These are phyloP conservation scores for Lepidurus couesii DNA, from an alignment of 1,140 invertebrate species.

Conservation along the genomic window DNA sequence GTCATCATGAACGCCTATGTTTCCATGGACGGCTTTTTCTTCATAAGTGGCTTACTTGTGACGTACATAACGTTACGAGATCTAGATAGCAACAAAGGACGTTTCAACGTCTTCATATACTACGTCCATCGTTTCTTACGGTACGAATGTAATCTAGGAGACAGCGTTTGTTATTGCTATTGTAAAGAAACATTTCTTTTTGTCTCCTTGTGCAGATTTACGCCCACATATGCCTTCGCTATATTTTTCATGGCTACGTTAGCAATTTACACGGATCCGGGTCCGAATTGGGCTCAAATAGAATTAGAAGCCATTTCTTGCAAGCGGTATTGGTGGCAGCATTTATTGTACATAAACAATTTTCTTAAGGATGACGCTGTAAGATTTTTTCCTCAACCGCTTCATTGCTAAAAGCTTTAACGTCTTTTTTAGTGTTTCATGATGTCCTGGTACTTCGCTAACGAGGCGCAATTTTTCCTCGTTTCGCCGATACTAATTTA, in stretches of 20 bases:
- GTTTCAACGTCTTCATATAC: slow-evolving; percentile 28
- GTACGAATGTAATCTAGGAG: not conserved
- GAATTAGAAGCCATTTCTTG: slow-evolving; percentile 57
- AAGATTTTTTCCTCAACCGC: not conserved
- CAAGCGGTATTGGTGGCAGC: slow-evolving; percentile 51
- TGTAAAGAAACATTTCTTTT: not conserved
- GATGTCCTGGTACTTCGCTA: not conserved
- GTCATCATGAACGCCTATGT: slow-evolving; percentile 78
- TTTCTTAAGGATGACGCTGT: not conserved
- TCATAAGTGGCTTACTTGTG: slow-evolving; percentile 51
- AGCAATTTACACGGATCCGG: slow-evolving; percentile 58
- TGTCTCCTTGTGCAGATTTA: slow-evolving; percentile 54
- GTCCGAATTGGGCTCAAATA: slow-evolving; percentile 62
- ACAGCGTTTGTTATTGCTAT: not conserved
- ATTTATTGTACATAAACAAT: slow-evolving; percentile 43
- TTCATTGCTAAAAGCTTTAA: not conserved
- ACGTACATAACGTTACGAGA: slow-evolving; percentile 32
- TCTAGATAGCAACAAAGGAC: slow-evolving; percentile 30
- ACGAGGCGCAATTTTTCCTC: slow-evolving; percentile 5
- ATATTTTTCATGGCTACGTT: slow-evolving; percentile 68
- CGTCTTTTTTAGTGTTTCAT: not conserved
- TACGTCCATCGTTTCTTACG: slow-evolving; percentile 32
- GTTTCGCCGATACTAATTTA: not conserved
- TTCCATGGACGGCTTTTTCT: slow-evolving; percentile 89
- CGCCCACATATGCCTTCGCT: slow-evolving; percentile 74